Evolutionary conservation across 2,113 vertebrate species (phyloP).

Genomic region (Elephas maximus): DNA sequence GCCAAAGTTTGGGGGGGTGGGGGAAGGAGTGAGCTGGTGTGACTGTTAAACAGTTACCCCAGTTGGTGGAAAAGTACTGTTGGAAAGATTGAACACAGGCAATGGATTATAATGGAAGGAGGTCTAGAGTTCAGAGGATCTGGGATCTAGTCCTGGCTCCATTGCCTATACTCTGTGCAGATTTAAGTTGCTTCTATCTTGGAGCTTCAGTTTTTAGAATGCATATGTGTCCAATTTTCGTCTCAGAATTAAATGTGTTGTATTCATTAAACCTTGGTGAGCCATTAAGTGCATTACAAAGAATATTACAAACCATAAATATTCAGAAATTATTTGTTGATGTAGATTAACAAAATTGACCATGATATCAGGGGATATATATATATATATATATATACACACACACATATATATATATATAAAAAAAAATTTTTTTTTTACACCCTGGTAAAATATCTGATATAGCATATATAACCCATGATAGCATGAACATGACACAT

Average conservation of each 20-base stretch:
- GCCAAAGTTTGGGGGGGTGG: not conserved
- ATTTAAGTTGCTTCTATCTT: not conserved
- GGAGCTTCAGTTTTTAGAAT: not conserved
- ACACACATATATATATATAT: too few species aligned
- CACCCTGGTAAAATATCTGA: too few species aligned
- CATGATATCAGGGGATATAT: not conserved
- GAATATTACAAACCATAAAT: not conserved
- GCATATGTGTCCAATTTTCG: not conserved
- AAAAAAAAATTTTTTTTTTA: too few species aligned
- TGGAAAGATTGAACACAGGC: not conserved
- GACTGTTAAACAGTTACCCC: not conserved
- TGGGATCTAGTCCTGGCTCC: not conserved
- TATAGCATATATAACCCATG: too few species aligned
- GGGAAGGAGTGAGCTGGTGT: not conserved
- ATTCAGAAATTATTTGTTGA: not conserved
- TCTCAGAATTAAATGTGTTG: not conserved
- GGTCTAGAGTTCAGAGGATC: not conserved
- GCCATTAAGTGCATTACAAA: not conserved
- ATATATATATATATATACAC: too few species aligned
- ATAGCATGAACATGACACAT: not conserved
- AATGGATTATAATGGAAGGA: not conserved
- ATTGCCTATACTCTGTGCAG: not conserved
- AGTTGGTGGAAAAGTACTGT: not conserved
- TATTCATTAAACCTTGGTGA: not conserved
- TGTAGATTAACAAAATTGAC: not conserved